Conservation (phyloP, 2,888 invertebrate species). For the Panzeria rudis region DNA sequence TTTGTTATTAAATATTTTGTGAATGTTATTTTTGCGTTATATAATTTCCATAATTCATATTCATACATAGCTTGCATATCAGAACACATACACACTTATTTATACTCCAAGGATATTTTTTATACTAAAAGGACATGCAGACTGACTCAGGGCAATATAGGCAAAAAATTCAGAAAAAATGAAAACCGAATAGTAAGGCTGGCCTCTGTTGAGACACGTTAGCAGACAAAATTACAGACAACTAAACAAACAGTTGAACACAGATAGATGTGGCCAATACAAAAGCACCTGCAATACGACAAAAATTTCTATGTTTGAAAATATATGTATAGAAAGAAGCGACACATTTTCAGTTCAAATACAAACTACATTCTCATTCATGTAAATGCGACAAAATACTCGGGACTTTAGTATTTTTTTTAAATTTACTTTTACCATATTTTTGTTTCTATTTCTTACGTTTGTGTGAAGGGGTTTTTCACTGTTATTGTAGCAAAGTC, state of each 20-base stretch:
- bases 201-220: constrained; percentile 64
- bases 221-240: constrained; percentile 69
- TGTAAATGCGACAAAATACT: constrained; percentile 75
- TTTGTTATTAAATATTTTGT: constrained; percentile 71
- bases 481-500: background rate
- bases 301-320: constrained; percentile 75
- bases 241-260: constrained; percentile 68
- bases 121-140: constrained; percentile 37
- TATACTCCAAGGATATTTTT: constrained; percentile 38
- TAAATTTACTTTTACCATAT: constrained; percentile 29
- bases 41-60: constrained; percentile 81
- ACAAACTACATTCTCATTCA: constrained; percentile 71
- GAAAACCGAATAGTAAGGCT: constrained; percentile 45
- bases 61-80: constrained; percentile 73
- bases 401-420: constrained; percentile 66
- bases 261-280: constrained; percentile 69
- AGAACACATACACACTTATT: constrained; percentile 25
- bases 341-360: constrained; percentile 23
- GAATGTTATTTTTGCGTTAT: constrained; percentile 68
- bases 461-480: constrained; percentile 23
- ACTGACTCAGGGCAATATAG: constrained; percentile 40
- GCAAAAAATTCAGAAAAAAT: constrained; percentile 16
- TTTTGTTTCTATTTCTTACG: background rate
- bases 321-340: constrained; percentile 53
- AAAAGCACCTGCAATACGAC: constrained; percentile 80